Base-by-base conservation (phyloP, 2,888 invertebrate species). In the Tetrapedia diversipes region DNA sequence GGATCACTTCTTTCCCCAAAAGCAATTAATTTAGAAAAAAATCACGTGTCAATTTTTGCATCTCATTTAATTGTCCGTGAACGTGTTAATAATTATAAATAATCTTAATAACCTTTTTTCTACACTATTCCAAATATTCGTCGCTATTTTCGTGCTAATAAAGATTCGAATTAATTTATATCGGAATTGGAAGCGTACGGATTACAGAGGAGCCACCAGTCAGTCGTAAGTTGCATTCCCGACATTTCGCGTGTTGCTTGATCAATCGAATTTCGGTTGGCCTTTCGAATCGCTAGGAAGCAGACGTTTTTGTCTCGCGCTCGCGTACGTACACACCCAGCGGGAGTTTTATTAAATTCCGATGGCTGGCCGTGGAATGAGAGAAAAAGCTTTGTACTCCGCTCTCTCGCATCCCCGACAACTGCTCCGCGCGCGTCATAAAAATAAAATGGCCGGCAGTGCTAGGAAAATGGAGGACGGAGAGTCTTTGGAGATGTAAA, bases 311-410 rank as follows among this genome's bases (percentile, higher is more conserved):
- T 70, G 37, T 75, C 73, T 75, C 68, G 47, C 63, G 76, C 53
- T 59, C 75, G 72, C 76, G 66, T 81, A 79, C 77, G 70, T 69
- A 63, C 77, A 80, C 77, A 79, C 78, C 78, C 37, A 67, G 77
- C 70, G 70, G 69, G 79, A 74, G 77, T 86, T 88, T 88, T 87
- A 88, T 88, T 88, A 87, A 83, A 86, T 88, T 88, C 84, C 84
- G 41, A 81, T 85, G 77, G 79, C 67, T 66, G 72, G 49, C 47
- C 53, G 60, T 69, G 78, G 76, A 82, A 77, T 67, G 82, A 70
- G 79, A 74, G 71, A 60, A 82, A 77, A 80, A 72, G 73, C 76
- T 82, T 72, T 77, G 73, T 82, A 69, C 77, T 47, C 4, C 37
- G 7, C 3, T 65, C n/a, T 75, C 32, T 70, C 59, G 53, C 65